Base-by-base conservation (phyloP, 2,888 invertebrate genomes). In the Subacronicta megacephala region DNA sequence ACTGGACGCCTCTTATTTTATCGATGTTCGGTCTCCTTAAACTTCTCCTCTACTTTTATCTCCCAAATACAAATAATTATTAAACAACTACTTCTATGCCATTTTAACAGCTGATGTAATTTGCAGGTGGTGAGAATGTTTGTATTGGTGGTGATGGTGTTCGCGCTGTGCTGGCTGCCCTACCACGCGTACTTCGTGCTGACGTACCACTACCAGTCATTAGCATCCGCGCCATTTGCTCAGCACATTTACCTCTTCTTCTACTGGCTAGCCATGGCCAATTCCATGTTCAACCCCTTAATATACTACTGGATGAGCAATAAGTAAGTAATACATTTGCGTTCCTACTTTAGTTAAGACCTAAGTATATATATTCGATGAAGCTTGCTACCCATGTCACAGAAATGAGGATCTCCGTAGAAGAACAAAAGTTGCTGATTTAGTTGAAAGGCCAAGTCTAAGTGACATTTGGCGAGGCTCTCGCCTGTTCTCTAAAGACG, bases 291-390 rank as follows among this genome's bases (percentile, higher is more conserved):
- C 66, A 98, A 98, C 90, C 98, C 98, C 0, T 95, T 98, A 56
- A 97, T 98, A 49, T 98, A 98, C 87, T 98, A 98, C 83, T 97
- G 97, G 97, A 98, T 98, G 98, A 98, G 98, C 85, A 96, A 97
- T 69, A 96, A 96, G 97, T 97, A 86, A 95, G 92, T 87, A 67
- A 29, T 35, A 18, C 18, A 33, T 15, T 42, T 13, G 20, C 1
- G 0, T n/a, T n/a, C n/a, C 5, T 29, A 31, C n/a, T 31, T n/a
- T n/a, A n/a, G 12, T 31, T 29, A 18, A 6, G 20, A 6, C n/a
- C n/a, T n/a, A n/a, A n/a, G n/a, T n/a, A n/a, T n/a, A n/a, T n/a
- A n/a, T n/a, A n/a, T n/a, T n/a, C n/a, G n/a, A n/a, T n/a, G n/a
- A n/a, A n/a, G n/a, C n/a, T n/a, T n/a, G n/a, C n/a, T n/a, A n/a